Evolutionary conservation across 1,140 invertebrate species (phyloP).

Genomic region (Orchestia grillus): DNA sequence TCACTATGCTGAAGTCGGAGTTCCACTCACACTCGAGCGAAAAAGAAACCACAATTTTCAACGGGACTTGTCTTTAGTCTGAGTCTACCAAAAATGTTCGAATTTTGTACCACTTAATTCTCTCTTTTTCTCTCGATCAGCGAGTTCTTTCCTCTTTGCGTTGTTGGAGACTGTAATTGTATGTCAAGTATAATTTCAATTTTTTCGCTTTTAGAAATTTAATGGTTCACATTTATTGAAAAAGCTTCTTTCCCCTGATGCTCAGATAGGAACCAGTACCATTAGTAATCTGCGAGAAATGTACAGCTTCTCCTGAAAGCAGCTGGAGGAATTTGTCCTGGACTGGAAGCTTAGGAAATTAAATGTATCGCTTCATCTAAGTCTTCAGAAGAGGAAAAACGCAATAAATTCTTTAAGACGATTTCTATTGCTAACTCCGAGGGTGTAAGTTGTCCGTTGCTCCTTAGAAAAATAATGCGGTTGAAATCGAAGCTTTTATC

Average conservation of each 20-base stretch:
- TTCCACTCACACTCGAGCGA: too few relatives aligned
- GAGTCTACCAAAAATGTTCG: too few relatives aligned
- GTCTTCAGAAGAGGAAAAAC: not conserved
- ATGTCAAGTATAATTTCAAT: too few relatives aligned
- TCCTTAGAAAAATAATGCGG: too few relatives aligned
- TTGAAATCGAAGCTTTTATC: not conserved
- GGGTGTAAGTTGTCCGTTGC: not conserved
- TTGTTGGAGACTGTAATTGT: not conserved
- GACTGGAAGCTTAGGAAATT: not conserved
- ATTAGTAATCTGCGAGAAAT: not conserved
- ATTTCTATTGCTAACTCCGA: not conserved
- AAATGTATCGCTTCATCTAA: not conserved
- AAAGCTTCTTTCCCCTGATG: not conserved
- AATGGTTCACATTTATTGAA: not conserved
- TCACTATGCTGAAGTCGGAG: not conserved
- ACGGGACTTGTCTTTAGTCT: too few relatives aligned
- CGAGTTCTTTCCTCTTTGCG: not conserved
- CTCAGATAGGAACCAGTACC: not conserved
- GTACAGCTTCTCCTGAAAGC: not conserved
- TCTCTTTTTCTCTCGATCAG: not conserved
- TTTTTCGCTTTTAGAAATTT: not conserved
- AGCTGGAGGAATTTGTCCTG: not conserved
- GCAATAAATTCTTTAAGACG: not conserved
- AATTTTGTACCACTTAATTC: too few relatives aligned
- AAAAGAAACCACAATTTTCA: too few relatives aligned